Evolutionary conservation across 2,888 invertebrate species (phyloP), one percentile per base, ranked within the genome.

Genomic region (Cyclophora albipunctata): DNA sequence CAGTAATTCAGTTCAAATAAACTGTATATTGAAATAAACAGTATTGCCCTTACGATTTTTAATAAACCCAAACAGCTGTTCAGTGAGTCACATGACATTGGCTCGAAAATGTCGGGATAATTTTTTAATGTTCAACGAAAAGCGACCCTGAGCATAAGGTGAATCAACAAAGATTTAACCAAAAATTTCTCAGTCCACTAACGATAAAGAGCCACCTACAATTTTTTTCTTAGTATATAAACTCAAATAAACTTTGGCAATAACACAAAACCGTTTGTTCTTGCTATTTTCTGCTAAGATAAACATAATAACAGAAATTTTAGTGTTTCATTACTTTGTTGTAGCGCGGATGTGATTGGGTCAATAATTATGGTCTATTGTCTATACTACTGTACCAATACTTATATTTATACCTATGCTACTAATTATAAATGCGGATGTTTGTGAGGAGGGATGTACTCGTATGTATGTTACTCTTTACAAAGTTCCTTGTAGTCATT

Each of bases 21-120:
- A 20, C 20, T 20, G 20, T 20, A 20, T 20, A 20, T 20, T 20
- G 1, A 20, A 20, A 20, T 20, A 20, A 20, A 20, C 72, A 62
- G 66, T 63, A 72, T 76, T 74, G 82, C 81, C 84, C 83, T 85
- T 81, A 83, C 75, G 70, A 81, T 81, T 85, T 84, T 83, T 79
- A 79, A 78, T 78, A 67, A 75, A 71, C 73, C 75, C 75, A 69
- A 82, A 81, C 85, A 85, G 84, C 83, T 84, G 85, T 75, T 61
- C 65, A 58, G 62, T 86, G 86, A 87, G 57, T 86, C 86, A 87
- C 64, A 59, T 68, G 86, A 82, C 86, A 86, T 86, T 86, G 86
- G 78, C 66, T 71, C 67, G 73, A 75, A 69, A 66, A 66, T 71
- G 66, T 62, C 69, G 75, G 75, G 75, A 75, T 73, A 76, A 69